Evolutionary conservation across 1,140 invertebrate genomes (phyloP).

Genomic region (Bombus confusus): DNA sequence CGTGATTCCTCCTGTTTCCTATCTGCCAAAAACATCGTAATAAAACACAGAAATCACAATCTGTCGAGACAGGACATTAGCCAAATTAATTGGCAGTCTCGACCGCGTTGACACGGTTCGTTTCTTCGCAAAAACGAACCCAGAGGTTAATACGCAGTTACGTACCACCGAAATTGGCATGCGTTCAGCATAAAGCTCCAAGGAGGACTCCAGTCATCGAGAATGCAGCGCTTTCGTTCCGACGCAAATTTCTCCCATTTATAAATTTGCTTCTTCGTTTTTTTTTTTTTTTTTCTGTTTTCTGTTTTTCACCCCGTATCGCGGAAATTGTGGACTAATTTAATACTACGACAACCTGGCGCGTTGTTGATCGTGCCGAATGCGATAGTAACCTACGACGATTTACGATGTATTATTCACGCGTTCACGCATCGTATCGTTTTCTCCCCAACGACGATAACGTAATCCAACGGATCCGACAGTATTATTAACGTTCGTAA

Average conservation of each 20-base stretch:
- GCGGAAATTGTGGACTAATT: not conserved
- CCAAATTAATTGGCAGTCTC: conserved; percentile 54
- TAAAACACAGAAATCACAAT: not conserved
- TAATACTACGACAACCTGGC: not conserved
- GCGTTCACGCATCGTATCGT: not conserved
- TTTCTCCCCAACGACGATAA: not conserved
- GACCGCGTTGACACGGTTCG: conserved; percentile 29
- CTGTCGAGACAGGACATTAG: conserved; percentile 30
- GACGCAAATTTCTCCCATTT: not conserved
- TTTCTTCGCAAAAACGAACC: conserved; percentile 49
- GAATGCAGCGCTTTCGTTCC: not conserved
- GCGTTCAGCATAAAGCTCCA: conserved; percentile 60
- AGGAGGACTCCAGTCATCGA: conserved; percentile 43
- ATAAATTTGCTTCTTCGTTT: not conserved
- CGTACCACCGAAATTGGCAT: conserved; percentile 55
- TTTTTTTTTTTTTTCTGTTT: not conserved
- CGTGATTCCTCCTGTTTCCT: not conserved
- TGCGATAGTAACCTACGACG: not conserved
- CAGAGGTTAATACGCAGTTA: conserved; percentile 50
- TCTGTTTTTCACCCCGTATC: not conserved
- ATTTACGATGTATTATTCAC: not conserved
- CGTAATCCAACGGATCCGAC: not conserved
- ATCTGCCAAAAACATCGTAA: fast-evolving
- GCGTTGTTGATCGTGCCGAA: not conserved
- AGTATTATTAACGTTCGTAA: conserved; percentile 7